A percentile compares a stretch with the other conserved stretches of the same genome.
These are phyloP conservation scores for Beris chalybata DNA, from an alignment of 2,888 invertebrate species.

Conservation along the genomic window DNA sequence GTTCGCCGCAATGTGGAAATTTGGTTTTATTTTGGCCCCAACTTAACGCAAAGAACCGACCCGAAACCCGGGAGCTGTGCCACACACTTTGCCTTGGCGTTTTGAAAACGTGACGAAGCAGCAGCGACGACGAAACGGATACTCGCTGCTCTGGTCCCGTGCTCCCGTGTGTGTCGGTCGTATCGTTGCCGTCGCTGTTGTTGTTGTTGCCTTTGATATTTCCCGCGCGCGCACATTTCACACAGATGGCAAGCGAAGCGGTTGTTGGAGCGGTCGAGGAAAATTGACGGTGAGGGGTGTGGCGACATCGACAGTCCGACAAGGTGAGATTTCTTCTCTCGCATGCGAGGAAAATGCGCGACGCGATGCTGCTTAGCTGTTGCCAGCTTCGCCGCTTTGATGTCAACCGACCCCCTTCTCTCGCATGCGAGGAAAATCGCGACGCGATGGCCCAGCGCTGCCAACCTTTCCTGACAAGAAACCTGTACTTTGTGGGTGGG, in stretches of 20 bases:
- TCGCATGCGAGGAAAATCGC: no score
- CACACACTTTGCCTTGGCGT: no score
- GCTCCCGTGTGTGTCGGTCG: slow-evolving; percentile 22
- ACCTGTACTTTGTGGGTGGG: no score
- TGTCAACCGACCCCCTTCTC: no score
- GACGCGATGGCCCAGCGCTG: no score
- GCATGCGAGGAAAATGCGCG: no score
- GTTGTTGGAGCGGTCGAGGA: background rate
- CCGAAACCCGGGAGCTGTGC: slow-evolving; percentile 18
- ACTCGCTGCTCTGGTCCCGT: slow-evolving; percentile 34
- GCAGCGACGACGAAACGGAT: slow-evolving; percentile 9
- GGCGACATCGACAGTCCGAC: background rate
- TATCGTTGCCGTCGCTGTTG: slow-evolving; percentile 20
- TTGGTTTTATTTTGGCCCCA: background rate
- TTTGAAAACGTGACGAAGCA: slow-evolving; percentile 16
- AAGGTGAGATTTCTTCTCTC: no score
- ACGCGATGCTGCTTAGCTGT: no score
- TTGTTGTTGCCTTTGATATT: slow-evolving; percentile 26
- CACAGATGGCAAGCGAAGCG: slow-evolving; percentile 2
- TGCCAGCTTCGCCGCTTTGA: no score
- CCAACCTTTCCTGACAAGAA: no score
- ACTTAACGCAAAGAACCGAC: slow-evolving; percentile 4
- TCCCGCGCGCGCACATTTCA: slow-evolving; percentile 17
- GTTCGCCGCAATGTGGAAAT: background rate
- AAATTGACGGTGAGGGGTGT: background rate